Evolutionary conservation across 2,113 vertebrate species (phyloP).

Genomic region (Gavialis gangeticus): DNA sequence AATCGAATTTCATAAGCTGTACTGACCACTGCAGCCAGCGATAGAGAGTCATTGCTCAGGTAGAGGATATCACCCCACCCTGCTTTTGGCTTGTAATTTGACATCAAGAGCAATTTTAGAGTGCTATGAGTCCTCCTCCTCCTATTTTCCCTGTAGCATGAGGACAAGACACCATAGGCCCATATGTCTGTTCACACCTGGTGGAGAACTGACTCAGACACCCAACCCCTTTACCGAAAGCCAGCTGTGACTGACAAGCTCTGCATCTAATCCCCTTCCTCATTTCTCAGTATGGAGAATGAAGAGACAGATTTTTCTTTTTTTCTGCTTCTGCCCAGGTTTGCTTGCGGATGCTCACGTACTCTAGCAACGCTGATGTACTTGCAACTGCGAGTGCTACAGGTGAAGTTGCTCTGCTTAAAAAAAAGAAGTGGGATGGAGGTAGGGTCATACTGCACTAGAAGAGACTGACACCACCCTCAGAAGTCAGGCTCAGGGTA

Average conservation of each 20-base stretch:
- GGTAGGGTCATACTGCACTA: not conserved
- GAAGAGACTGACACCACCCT: not conserved
- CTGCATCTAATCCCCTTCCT: not conserved
- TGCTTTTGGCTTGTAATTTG: not conserved
- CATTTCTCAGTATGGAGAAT: not conserved
- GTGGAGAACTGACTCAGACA: not conserved
- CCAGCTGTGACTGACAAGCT: not conserved
- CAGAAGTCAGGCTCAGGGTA: not conserved
- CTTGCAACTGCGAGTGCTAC: not conserved
- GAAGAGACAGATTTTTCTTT: not conserved
- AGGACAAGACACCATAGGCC: not conserved
- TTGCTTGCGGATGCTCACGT: not conserved
- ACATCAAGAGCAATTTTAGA: fast-evolving
- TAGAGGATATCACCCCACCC: not conserved
- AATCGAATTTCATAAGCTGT: not conserved
- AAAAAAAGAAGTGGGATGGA: not conserved
- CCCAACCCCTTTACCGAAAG: too few species aligned
- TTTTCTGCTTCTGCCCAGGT: not conserved
- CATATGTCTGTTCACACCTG: not conserved
- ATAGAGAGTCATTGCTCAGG: not conserved
- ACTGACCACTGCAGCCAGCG: fast-evolving
- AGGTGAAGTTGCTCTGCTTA: not conserved
- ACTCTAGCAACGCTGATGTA: not conserved
- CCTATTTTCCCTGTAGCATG: fast-evolving
- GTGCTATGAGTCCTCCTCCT: not conserved